These are phyloP conservation scores for Aleadryas rufinucha DNA, from an alignment of 2,113 vertebrate species.

Conservation along the genomic window DNA sequence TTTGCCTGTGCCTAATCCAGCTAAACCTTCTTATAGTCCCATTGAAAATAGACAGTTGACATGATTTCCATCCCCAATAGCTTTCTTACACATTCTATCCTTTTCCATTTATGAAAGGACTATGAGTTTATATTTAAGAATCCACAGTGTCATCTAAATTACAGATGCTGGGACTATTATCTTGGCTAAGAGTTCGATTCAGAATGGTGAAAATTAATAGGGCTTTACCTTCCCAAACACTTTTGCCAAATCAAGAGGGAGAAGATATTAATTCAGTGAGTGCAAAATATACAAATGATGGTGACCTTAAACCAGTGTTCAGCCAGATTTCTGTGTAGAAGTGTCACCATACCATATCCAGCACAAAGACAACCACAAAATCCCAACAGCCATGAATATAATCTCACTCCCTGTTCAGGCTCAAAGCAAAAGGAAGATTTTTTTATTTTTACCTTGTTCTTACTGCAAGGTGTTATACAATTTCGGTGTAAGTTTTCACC, in stretches of 20 bases:
- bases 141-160: not conserved
- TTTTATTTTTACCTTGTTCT: not conserved
- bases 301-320: not conserved
- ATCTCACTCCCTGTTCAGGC: not conserved
- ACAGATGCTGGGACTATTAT: not conserved
- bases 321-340: not conserved
- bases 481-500: not conserved
- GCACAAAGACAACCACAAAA: not conserved
- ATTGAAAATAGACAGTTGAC: not conserved
- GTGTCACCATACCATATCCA: not conserved
- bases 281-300: not conserved
- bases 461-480: not conserved
- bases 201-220: not conserved
- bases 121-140: not conserved
- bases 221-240: not conserved
- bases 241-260: not conserved
- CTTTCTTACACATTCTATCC: not conserved
- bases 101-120: not conserved
- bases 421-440: not conserved
- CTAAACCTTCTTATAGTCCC: constrained; percentile 21
- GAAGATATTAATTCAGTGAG: not conserved
- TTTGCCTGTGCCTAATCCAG: constrained; percentile 20
- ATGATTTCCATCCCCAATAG: not conserved
- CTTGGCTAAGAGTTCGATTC: not conserved
- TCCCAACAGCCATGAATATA: not conserved